Percentiles rank a stretch among this genome's conserved stretches.
These are phyloP conservation scores for Mus spretus DNA, from an alignment of 2,797 vertebrate species.

Conservation along the genomic window DNA sequence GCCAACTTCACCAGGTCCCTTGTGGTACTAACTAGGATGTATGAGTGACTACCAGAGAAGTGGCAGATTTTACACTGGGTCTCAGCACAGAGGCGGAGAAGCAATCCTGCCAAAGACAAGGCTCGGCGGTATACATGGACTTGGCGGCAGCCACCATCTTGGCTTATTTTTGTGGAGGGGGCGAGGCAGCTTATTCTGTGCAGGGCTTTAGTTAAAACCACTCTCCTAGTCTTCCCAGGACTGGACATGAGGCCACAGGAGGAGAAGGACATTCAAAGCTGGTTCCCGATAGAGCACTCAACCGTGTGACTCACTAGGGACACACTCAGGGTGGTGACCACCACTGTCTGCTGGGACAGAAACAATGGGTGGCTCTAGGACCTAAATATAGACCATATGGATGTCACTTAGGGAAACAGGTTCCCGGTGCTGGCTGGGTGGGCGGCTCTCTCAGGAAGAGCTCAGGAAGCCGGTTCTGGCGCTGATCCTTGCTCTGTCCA, in stretches of 20 bases:
- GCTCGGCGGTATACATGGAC: neutral
- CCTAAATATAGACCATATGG: slow-evolving; percentile 62
- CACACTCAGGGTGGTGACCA: slow-evolving; percentile 56
- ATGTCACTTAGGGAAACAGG: slow-evolving; percentile 57
- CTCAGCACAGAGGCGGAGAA: neutral
- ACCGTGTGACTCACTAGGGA: slow-evolving; percentile 48
- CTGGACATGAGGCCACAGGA: neutral
- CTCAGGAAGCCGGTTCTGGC: neutral
- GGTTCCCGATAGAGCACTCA: slow-evolving; percentile 25
- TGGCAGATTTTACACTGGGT: neutral
- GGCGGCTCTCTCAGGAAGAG: neutral
- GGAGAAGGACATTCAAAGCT: slow-evolving; percentile 70
- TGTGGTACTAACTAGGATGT: neutral
- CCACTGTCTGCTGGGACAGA: slow-evolving; percentile 4
- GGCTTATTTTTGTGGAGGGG: slow-evolving; percentile 21
- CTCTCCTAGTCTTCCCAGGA: neutral
- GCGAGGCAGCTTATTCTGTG: neutral
- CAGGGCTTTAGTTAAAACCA: neutral
- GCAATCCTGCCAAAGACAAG: neutral
- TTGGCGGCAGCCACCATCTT: neutral
- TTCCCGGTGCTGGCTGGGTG: neutral
- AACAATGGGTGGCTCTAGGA: slow-evolving; percentile 74
- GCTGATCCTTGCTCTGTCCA: neutral
- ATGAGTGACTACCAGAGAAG: neutral
- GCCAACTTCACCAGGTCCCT: neutral